Percentiles rank a stretch among this genome's conserved stretches.
These are phyloP conservation scores for Capromys pilorides DNA, from an alignment of 2,797 vertebrate genomes.

Conservation along the genomic window DNA sequence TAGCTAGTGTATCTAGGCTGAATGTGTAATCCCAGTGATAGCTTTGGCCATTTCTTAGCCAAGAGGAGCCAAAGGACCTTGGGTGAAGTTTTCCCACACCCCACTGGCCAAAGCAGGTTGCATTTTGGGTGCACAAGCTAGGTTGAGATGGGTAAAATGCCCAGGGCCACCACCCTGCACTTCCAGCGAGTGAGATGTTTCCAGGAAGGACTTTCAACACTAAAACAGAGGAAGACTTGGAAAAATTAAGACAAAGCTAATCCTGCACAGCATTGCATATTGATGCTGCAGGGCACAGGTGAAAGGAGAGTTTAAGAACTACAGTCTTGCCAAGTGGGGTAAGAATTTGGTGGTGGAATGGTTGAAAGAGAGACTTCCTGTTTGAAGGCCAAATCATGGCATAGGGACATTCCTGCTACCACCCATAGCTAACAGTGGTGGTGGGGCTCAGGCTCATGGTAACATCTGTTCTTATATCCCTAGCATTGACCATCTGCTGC, in stretches of 20 bases:
- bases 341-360: neutral
- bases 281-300: neutral
- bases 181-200: neutral
- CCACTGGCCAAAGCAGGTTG: neutral
- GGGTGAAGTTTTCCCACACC: too few species aligned
- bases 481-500: neutral
- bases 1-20: neutral
- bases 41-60: neutral
- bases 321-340: neutral
- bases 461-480: fast-evolving
- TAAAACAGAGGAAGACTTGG: neutral
- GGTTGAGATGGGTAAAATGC: fast-evolving
- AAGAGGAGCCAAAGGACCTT: neutral
- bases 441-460: neutral
- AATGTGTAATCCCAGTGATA: neutral
- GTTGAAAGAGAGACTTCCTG: fast-evolving
- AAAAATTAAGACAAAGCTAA: neutral
- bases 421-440: fast-evolving
- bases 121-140: neutral
- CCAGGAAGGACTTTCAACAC: neutral
- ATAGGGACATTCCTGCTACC: neutral
- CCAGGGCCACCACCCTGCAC: neutral
- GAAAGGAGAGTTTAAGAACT: neutral
- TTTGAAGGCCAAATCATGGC: neutral
- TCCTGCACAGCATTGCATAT: neutral